phyloP scores from a whole-genome alignment of 2,797 vertebrate species.

The Threskiornis aethiopicus region DNA sequence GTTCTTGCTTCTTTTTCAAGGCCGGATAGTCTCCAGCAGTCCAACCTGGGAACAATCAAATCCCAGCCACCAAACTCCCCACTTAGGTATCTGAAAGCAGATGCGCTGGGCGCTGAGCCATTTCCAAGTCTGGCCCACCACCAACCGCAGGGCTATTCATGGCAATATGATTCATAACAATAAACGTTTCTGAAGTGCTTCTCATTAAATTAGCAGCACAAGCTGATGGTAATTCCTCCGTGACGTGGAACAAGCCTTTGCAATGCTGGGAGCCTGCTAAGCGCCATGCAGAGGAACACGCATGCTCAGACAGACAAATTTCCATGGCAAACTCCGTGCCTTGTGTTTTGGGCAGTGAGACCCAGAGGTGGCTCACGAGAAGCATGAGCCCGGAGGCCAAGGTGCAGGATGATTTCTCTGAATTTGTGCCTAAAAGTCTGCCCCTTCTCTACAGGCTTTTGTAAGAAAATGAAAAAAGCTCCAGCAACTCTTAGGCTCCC shows the following conservation, averaged over 20 bases:
- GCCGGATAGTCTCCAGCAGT: background rate
- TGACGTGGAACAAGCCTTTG: background rate
- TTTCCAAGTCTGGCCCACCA: slow-evolving; percentile 13
- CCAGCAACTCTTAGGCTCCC: background rate
- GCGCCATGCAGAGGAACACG: fast-evolving
- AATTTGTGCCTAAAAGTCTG: background rate
- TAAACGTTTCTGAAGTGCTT: slow-evolving; percentile 29
- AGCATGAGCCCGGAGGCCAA: fast-evolving
- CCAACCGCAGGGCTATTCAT: background rate
- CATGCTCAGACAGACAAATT: background rate
- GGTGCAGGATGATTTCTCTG: background rate
- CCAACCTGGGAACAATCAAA: background rate
- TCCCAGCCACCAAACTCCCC: background rate
- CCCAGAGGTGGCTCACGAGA: background rate
- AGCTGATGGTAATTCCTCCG: background rate
- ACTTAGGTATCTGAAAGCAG: background rate
- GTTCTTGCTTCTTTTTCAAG: background rate
- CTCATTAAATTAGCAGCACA: slow-evolving; percentile 6
- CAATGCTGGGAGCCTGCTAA: background rate
- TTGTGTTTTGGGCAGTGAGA: fast-evolving
- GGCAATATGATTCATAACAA: slow-evolving; percentile 18
- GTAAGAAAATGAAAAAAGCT: background rate
- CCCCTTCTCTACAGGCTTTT: background rate
- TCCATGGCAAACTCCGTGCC: background rate
- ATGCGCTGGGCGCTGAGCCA: background rate